Base-by-base conservation (phyloP, 2,888 invertebrate species). In the Scaptomyza caliginosa region DNA sequence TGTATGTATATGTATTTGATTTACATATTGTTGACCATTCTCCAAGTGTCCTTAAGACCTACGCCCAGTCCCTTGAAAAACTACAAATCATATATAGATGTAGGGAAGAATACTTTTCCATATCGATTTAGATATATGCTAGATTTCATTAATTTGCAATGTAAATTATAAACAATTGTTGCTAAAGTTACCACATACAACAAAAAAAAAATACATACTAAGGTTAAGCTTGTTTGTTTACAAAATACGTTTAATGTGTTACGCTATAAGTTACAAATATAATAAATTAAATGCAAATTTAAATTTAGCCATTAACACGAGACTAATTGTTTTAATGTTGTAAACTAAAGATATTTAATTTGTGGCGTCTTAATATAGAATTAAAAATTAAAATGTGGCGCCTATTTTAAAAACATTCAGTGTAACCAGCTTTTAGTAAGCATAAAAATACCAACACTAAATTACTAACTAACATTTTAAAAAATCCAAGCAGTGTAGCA, bases 151-250 rank as follows among this genome's bases (percentile, higher is more conserved):
- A 57, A 77, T 67, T 80, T 86, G 84, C 81, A 86, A 82, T 86
- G 66, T 66, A 74, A 62, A 70, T 51, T 72, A 76, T 60, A 74
- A 66, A 59, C 65, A 80, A 77, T 77, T 86, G 86, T 81, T 86
- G 71, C 74, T 86, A 77, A 81, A 77, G 60, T 86, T 74, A 83
- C 59, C 66, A 74, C 58, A 83, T 70, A 55, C 3, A 28, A 4
- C 2, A 46, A 67, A 28, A 4, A 11, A 46, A 67, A 76, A 74
- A 67, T 59, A 69, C 50, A 58, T 62, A 67, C 52, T 73, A 73
- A 21, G 42, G 45, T 66, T 76, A 80, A 86, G 80, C 74, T 86
- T 80, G 86, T 83, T 80, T 80, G 86, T 83, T 80, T 80, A 82
- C n/a, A 67, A 73, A 83, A 57, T 76, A 83, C 55, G 64, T 79